Conservation (phyloP, 2,797 vertebrate genomes). For the Salarias fasciatus region DNA sequence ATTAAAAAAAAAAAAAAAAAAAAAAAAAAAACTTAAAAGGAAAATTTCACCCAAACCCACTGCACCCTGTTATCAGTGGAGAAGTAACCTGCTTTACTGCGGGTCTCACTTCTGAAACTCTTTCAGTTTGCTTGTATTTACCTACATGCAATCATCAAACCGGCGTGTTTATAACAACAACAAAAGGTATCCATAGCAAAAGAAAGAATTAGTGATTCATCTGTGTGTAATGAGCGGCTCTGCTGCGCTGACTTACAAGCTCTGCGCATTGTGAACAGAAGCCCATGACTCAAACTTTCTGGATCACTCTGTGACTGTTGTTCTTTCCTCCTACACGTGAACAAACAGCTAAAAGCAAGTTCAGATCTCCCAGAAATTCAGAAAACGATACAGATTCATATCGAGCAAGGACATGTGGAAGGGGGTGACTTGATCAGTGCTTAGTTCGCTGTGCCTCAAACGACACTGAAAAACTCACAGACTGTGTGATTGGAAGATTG, state of each 20-base stretch:
- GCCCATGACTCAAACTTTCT: neutral
- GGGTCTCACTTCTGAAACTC: too few relatives aligned
- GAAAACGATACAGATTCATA: too few relatives aligned
- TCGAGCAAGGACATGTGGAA: too few relatives aligned
- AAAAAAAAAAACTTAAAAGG: conserved; percentile 7
- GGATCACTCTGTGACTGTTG: neutral
- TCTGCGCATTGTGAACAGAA: neutral
- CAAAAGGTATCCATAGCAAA: neutral
- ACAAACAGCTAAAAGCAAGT: neutral
- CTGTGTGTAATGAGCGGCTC: neutral
- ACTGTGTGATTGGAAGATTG: too few relatives aligned
- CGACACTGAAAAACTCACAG: too few relatives aligned
- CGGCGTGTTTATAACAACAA: neutral
- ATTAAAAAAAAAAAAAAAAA: conserved; percentile 11
- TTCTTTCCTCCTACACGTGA: neutral
- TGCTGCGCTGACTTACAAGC: neutral
- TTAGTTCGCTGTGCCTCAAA: too few relatives aligned
- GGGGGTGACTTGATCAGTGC: too few relatives aligned
- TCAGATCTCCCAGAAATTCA: too few relatives aligned
- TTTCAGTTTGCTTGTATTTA: too few relatives aligned
- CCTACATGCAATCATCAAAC: too few relatives aligned
- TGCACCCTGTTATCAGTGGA: neutral
- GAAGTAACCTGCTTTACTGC: too few relatives aligned
- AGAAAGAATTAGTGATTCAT: neutral
- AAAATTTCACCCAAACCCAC: conserved; percentile 10